Conservation (phyloP, 1,140 invertebrate genomes). For the Argopecten irradians region DNA sequence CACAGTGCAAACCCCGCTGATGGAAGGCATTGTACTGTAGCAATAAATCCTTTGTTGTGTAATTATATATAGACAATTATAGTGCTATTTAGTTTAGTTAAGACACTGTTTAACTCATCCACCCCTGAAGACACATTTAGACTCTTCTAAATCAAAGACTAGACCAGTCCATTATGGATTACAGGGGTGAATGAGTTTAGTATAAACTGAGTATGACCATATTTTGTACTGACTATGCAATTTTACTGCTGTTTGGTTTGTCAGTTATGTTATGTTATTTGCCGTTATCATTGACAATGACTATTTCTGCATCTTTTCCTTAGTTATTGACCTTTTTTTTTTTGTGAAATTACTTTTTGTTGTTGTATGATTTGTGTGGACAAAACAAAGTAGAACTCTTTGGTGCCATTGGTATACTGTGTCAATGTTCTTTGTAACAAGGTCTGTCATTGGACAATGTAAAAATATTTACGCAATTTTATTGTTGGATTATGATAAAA, state of each 20-base stretch:
- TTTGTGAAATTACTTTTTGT: not conserved
- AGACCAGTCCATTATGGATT: too few relatives aligned
- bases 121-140: too few relatives aligned
- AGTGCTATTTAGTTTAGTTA: not conserved
- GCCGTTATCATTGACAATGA: not conserved
- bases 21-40: not conserved
- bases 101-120: not conserved
- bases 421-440: not conserved
- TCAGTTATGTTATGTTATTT: not conserved
- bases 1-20: not conserved
- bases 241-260: not conserved
- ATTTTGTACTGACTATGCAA: not conserved
- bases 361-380: not conserved
- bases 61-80: not conserved
- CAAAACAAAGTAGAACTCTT: not conserved
- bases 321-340: not conserved
- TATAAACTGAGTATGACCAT: too few relatives aligned
- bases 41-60: not conserved
- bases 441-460: too few relatives aligned
- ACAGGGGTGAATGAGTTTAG: too few relatives aligned
- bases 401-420: not conserved
- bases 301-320: slow-evolving; percentile 11
- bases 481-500: too few relatives aligned
- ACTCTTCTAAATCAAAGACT: too few relatives aligned
- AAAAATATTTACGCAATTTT: too few relatives aligned